These are phyloP conservation scores for Manis crassicaudata DNA, from an alignment of 2,797 vertebrate species.

Conservation along the genomic window DNA sequence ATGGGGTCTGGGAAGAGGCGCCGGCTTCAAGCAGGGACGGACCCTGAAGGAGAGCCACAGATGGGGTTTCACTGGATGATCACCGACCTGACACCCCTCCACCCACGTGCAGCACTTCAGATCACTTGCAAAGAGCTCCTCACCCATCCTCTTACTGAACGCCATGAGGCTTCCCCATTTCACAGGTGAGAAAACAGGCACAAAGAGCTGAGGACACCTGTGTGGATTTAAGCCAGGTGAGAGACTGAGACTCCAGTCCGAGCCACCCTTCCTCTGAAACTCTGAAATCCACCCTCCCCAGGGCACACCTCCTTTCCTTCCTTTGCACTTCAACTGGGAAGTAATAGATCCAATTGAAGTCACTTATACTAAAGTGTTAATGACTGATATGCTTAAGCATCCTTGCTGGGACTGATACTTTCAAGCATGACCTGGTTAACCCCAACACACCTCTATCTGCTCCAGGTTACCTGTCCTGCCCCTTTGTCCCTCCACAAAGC, in stretches of 20 bases:
- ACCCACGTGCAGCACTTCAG: background rate
- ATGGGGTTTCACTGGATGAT: background rate
- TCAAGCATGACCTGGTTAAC: background rate
- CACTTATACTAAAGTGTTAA: background rate
- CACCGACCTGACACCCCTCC: background rate
- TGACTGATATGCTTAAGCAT: background rate
- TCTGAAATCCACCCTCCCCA: background rate
- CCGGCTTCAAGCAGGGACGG: background rate
- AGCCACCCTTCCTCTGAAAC: background rate
- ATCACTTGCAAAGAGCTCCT: background rate
- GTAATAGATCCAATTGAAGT: background rate
- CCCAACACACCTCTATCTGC: background rate
- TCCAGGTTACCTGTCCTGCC: background rate
- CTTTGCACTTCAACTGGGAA: background rate
- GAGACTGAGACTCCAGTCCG: background rate
- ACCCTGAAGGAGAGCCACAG: background rate
- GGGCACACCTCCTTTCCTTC: background rate
- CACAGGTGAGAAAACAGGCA: background rate
- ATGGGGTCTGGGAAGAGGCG: conserved; percentile 77
- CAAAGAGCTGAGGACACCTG: no score
- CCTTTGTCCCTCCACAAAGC: background rate
- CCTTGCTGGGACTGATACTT: background rate
- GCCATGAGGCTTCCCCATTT: background rate
- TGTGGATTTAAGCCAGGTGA: background rate
- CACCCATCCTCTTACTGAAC: accelerated